phyloP scores from a whole-genome alignment of 2,797 vertebrate species.

The Enteromius fasciolatus region DNA sequence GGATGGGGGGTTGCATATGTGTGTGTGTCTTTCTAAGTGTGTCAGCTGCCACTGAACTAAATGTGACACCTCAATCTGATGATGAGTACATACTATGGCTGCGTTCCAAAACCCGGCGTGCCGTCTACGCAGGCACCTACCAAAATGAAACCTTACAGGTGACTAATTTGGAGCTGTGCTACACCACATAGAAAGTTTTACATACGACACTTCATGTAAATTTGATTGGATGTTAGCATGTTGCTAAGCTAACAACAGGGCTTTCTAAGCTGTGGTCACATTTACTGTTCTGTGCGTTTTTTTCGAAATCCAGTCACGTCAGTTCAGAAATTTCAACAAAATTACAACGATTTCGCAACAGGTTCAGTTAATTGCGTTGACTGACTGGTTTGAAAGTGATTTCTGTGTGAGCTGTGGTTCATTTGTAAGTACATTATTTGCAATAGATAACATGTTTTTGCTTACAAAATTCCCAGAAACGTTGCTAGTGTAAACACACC shows the following conservation, averaged over 20 bases:
- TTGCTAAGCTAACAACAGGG: neutral
- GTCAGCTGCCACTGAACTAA: constrained; percentile 67
- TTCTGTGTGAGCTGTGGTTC: neutral
- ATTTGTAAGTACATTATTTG: neutral
- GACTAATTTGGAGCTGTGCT: neutral
- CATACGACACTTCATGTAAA: neutral
- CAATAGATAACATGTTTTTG: neutral
- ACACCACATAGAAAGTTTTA: neutral
- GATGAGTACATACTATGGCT: constrained; percentile 38
- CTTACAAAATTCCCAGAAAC: neutral
- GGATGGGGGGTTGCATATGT: constrained; percentile 35
- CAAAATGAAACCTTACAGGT: neutral
- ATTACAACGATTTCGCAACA: neutral
- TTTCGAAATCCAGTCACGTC: neutral
- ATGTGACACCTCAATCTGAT: constrained; percentile 60
- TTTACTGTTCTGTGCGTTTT: neutral
- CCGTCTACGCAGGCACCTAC: neutral
- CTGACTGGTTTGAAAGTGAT: neutral
- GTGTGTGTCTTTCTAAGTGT: constrained; percentile 57
- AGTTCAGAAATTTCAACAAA: neutral
- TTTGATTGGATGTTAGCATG: neutral
- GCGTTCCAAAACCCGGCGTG: constrained; percentile 6
- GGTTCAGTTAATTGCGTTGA: neutral
- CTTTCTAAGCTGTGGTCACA: no score
- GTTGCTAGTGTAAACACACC: neutral